These are phyloP conservation scores for Aphelenchoides besseyi DNA, from an alignment of 1,140 invertebrate species.

Conservation along the genomic window DNA sequence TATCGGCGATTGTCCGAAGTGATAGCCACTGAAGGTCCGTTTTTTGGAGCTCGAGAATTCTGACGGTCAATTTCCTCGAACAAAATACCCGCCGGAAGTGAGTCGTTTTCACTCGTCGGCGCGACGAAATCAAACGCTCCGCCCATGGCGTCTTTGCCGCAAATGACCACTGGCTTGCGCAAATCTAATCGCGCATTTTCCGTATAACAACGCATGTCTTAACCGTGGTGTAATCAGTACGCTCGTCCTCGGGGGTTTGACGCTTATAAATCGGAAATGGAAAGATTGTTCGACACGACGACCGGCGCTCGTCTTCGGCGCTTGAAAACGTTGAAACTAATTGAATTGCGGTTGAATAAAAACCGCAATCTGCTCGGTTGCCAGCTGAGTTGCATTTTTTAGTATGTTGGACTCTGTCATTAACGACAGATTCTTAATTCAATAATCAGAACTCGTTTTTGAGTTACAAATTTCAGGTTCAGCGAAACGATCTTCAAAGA, in stretches of 20 bases:
- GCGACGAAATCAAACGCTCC: neutral
- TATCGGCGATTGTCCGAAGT: neutral
- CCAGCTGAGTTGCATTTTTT: slow-evolving; percentile 1
- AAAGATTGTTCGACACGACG: neutral
- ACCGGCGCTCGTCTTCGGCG: neutral
- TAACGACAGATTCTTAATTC: no score
- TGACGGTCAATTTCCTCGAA: neutral
- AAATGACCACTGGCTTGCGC: neutral
- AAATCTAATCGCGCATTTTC: slow-evolving; percentile 3
- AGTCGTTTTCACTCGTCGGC: neutral
- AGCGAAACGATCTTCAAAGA: no score
- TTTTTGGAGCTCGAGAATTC: neutral
- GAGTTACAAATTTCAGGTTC: no score
- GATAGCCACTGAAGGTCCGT: neutral
- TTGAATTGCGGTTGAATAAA: neutral
- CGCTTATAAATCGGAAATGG: no score
- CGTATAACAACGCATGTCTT: neutral
- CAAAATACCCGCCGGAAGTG: neutral
- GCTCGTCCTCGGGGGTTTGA: no score
- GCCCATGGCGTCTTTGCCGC: neutral
- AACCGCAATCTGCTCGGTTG: neutral
- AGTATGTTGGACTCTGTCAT: no score
- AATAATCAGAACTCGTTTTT: no score
- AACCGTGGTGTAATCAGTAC: neutral
- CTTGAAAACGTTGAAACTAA: neutral